These are phyloP conservation scores for Onychorhynchus coronatus DNA, from an alignment of 2,113 vertebrate species.

Conservation along the genomic window DNA sequence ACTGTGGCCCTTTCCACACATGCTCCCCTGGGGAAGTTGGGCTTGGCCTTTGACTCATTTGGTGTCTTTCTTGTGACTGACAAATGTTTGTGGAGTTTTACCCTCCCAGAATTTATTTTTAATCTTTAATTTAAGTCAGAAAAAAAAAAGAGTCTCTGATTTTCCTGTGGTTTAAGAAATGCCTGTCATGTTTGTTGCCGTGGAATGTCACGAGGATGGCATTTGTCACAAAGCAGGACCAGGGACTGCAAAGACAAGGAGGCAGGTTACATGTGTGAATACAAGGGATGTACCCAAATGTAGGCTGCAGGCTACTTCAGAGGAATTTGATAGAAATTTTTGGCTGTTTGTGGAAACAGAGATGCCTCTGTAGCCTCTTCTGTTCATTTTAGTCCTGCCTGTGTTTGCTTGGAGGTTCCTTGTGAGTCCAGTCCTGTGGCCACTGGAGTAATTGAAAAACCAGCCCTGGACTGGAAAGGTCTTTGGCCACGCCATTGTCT, in stretches of 20 bases:
- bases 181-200: neutral
- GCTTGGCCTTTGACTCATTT: neutral
- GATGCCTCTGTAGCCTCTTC: neutral
- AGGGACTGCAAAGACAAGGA: neutral
- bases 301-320: neutral
- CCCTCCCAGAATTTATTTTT: neutral
- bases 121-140: too few relatives aligned
- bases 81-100: neutral
- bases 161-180: neutral
- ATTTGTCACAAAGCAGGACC: neutral
- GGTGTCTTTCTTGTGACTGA: too few relatives aligned
- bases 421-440: neutral
- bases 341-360: neutral
- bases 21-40: neutral
- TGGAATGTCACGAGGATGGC: neutral
- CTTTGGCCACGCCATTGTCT: neutral
- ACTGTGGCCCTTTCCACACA: rapidly evolving
- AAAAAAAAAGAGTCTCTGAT: neutral
- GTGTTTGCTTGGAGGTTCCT: rapidly evolving
- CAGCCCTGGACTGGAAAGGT: neutral
- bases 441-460: neutral
- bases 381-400: neutral
- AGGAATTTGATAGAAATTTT: neutral
- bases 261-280: rapidly evolving
- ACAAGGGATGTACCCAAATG: neutral